Evolutionary conservation across 2,797 vertebrate genomes (phyloP), one percentile per base, ranked within the genome.

Genomic region (Oryzias sinensis): DNA sequence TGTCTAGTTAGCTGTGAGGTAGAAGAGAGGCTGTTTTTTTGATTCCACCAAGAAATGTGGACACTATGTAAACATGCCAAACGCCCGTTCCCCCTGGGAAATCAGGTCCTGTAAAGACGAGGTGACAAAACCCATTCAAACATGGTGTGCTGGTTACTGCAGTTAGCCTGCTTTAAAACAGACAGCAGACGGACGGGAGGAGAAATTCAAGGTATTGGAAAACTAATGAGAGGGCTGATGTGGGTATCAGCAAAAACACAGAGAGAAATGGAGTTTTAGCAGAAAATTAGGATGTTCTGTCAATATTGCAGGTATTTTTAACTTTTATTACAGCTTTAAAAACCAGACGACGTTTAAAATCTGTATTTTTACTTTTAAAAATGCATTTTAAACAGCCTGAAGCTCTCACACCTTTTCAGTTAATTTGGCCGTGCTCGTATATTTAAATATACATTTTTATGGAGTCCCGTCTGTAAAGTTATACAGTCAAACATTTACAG

Each of bases 1-100:
- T 18, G 25, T 70, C 62, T 65, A 20, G 53, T 76, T 59, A 74
- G 53, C 56, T 7, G 55, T 33, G 4, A 5, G 48, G 48, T 2
- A 48, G 56, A 29, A 24, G 46, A 22, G 42, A 58, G 20, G 17
- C 48, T 53, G 20, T 4, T 20, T 53, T 42, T 62, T 70, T 74
- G 60, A 84, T 75, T 72, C 61, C 1, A 71, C 62, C 56, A 58
- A 59, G 73, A 76, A 79, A 83, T 51, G 55, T 74, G 55, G 81
- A 80, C 59, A 73, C 81, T 85, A 86, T 80, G 86, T 87, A 88
- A 89, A 88, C 85, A 86, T 37, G 73, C 54, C 78, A 75, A 84
- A 83, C 33, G 59, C 58, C 73, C 62, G 17, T 52, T 53, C 8
- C 80, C 53, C 65, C 42, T 47, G 82, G 84, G 84, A 86, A 88